phyloP scores from a whole-genome alignment of 2,888 invertebrate genomes.

The Drosophila phalerata region DNA sequence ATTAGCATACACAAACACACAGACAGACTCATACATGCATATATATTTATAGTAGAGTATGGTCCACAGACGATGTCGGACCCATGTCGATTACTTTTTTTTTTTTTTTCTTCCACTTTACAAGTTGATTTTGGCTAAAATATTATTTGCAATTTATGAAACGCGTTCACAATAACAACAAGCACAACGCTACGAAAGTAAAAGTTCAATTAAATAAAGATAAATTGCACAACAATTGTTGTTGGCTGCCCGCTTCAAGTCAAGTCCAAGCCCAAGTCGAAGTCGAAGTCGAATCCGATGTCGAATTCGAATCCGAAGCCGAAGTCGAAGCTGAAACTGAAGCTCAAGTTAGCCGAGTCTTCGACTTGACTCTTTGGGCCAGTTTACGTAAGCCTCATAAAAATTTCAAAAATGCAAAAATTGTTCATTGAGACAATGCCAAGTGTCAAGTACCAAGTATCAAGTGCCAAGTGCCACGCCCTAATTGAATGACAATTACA shows the following conservation, averaged over 20 bases:
- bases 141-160: conserved; percentile 79
- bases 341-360: neutral
- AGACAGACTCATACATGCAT: conserved; percentile 1
- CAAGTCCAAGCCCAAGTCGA: conserved; percentile 32
- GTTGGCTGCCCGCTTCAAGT: conserved; percentile 27
- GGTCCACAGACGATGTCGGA: conserved; percentile 37
- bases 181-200: conserved; percentile 65
- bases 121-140: conserved; percentile 62
- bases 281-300: neutral
- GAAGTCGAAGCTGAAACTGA: neutral
- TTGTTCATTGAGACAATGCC: conserved; percentile 33
- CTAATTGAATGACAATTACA: conserved; percentile 22
- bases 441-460: conserved; percentile 36
- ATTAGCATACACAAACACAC: conserved; percentile 63
- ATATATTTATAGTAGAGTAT: conserved; percentile 26
- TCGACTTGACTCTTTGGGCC: conserved; percentile 25
- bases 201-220: conserved; percentile 79
- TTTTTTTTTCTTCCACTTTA: conserved; percentile 31
- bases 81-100: conserved; percentile 42
- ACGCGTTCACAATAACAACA: conserved; percentile 61
- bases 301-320: conserved; percentile 16
- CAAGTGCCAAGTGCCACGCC: conserved; percentile 32
- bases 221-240: conserved; percentile 78
- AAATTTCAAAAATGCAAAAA: conserved; percentile 47
- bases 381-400: conserved; percentile 53